Base-by-base conservation (phyloP, 2,113 vertebrate species). In the Noturus placidus region DNA sequence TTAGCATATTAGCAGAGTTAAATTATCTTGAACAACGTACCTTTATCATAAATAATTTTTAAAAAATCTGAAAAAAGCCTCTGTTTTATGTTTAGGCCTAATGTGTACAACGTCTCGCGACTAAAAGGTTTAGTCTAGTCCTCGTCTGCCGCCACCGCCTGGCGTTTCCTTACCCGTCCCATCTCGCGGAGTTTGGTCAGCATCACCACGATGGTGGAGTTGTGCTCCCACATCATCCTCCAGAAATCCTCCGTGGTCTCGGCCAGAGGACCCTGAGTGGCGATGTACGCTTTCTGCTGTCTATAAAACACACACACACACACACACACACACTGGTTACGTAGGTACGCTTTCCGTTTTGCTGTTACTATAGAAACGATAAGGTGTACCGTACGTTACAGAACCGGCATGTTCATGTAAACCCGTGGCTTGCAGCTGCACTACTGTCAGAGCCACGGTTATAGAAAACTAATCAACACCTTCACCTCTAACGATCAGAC, bases 211-310 rank as follows among this genome's bases (percentile, higher is more conserved):
- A 99, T 99, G 91, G 98, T 99, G 91, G 98, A 99, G 91, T 99
- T 98, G 94, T 99, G 97, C 89, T 99, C 98, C 98, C 98, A 99
- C 5, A 99, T 90, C 98, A 99, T 99, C 87, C 98, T 96, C 98
- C 98, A 99, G 95, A 99, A 98, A 94, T 99, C 98, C 93, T 99
- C 98, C 0, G 98, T 98, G 93, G 98, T 99, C 94, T 99, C 97
- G 0, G 97, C 96, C 91, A 99, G 92, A 0, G 98, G 98, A 88
- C 98, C 98, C 94, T 99, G 98, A 0, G 97, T 98, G 91, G 97
- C 97, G 42, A 99, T 97, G 95, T 99, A 99, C 52, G 97, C 97
- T 94, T 96, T 98, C 94, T 99, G 97, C 88, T 98, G 97, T 95
- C 98, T 99, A 94, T 67, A 38, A 57, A 81, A 82, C 38, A 63